Evolutionary conservation across 2,888 invertebrate species (phyloP), one percentile per base, ranked within the genome.

Genomic region (Drosophila fulvimacula): DNA sequence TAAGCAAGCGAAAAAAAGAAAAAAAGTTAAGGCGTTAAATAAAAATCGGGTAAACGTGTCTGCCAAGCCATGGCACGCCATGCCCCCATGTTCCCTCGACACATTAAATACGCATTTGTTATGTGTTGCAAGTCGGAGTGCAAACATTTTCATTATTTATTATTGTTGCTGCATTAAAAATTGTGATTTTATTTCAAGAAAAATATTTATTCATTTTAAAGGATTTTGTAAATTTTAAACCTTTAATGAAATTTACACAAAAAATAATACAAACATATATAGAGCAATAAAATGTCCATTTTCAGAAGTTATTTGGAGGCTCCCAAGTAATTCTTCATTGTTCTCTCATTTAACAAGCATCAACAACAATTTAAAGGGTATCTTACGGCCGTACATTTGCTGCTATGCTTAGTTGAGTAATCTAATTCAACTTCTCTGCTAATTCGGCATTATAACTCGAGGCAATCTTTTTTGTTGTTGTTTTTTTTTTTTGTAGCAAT

Each of bases 21-120:
- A 60, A 68, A 49, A 58, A 17, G 80, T 66, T 69, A 44, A 76
- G 82, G 86, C 86, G 83, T 83, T 81, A 86, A 84, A 81, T 86
- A 73, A 77, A 86, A 83, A 86, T 79, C 79, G 69, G 71, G 72
- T 66, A 73, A 69, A 56, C 67, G 65, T 65, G 64, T 65, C 52
- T 21, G 48, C 48, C 48, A 5, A 11, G 27, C 46, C 17, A 3
- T 17, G 27, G 27, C 17, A 3, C 11, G 17, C 11, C 19, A 19
- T 21, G 27, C 58, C 60, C 65, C 48, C 15, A 38, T 30, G 44
- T 58, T 49, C 66, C 71, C 69, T 73, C 77, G 81, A 90, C 89
- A 88, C 89, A 88, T 90, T 88, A 89, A 90, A 90, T 90, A 87
- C 90, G 82, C 88, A 87, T 86, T 89, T 87, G 83, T 82, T 82